Evolutionary conservation across 2,888 invertebrate species (phyloP), one percentile per base, ranked within the genome.

Genomic region (Oscheius myriophilus): DNA sequence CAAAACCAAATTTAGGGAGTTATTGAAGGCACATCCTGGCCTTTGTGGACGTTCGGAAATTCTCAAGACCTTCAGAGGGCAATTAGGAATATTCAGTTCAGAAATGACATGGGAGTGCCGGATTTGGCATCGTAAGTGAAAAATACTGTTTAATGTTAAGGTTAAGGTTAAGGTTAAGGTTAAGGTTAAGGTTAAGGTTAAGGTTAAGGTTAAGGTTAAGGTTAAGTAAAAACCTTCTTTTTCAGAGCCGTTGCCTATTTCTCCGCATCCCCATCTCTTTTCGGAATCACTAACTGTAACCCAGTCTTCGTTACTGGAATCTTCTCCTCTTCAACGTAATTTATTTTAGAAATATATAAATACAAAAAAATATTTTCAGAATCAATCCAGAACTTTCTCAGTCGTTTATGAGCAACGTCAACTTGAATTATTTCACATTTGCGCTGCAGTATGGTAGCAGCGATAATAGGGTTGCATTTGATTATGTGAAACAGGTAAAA

Each of bases 351-450:
- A 25, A 7, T 18, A 11, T n/a, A 23, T 51, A 18, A 18, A 12
- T 42, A 45, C 7, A 55, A 6, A 25, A 18, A 7, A 2, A 55
- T 14, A 18, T 23, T 49, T 66, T 57, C 39, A 67, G 67, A 46
- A 58, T 67, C 16, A 21, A 33, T 23, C 14, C 46, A n/a, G 11
- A 41, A 12, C 49, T 67, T 9, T 52, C 67, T 2, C 21, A 46
- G 39, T 11, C 42, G 14, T 25, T 58, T 0, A 67, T 53, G 49
- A 46, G 23, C 21, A 51, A 46, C 18, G 51, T 67, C 14, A 67
- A 67, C 33, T 18, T 67, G n/a, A 49, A 58, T 7, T 67, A 58
- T 43, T 67, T 67, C 67, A 67, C 67, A 14, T 67, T 33, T 49
- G 57, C 67, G 12, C n/a, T 67, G 12, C 67, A 67, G 43, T 58